Evolutionary conservation across 2,113 vertebrate genomes (phyloP), one percentile per base, ranked within the genome.

Genomic region (Parus major): DNA sequence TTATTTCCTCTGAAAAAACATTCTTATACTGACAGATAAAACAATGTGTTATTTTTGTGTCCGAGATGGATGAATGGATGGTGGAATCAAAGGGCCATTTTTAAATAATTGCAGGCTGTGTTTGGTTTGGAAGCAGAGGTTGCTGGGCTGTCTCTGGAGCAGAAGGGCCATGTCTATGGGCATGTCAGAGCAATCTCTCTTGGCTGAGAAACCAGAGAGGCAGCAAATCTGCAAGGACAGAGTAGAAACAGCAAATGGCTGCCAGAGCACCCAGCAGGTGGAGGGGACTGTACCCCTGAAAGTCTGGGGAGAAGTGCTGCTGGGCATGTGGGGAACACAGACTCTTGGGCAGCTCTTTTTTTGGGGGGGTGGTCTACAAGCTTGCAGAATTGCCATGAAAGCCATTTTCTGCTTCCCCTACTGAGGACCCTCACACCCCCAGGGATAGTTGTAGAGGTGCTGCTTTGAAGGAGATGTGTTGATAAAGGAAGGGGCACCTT

Each of bases 1-100:
- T 98, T 98, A 99, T 98, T 99, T 99, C 98, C 98, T 97, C 97
- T 97, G 97, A 98, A 98, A 98, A 98, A 97, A 94, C 90, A 95
- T 97, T 96, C 63, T 96, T 97, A 97, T 96, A 94, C 97, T 97
- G 95, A 92, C 77, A 97, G 95, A 98, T 98, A 98, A 97, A 98
- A 98, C 98, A 97, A 97, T 96, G 92, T 85, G 94, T 96, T 98
- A 98, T 98, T 98, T 98, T 98, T 98, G 97, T 92, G 96, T 96
- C 82, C 4, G 65, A 95, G 94, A 94, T 92, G 94, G 96, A 97
- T 97, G 96, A 97, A 96, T 95, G 89, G 73, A 92, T 92, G 68
- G 64, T 70, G 80, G 81, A 95, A 94, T 96, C 90, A 93, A 95
- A 97, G 84, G 95, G 52, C 22, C 0, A 5, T 96, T 93, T 96